These are phyloP conservation scores for Smithornis capensis DNA, from an alignment of 2,113 vertebrate species.

Conservation along the genomic window DNA sequence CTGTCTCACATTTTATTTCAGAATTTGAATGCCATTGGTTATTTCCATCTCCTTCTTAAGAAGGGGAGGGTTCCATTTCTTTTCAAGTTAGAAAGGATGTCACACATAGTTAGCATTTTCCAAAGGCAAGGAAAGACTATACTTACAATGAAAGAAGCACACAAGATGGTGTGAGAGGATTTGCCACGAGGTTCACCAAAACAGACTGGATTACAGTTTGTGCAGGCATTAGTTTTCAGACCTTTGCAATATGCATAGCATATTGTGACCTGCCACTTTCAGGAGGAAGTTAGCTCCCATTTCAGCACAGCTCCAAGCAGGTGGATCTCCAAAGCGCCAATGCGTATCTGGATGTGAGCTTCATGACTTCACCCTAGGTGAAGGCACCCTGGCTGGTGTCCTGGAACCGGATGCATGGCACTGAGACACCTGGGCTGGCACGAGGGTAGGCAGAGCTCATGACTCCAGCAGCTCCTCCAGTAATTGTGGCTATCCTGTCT, in stretches of 20 bases:
- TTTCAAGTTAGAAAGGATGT: not conserved
- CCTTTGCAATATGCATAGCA: conserved; percentile 57
- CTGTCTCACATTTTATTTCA: not conserved
- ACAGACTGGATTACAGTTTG: conserved; percentile 11
- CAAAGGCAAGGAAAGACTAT: conserved; percentile 38
- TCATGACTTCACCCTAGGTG: not conserved
- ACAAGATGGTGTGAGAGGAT: not conserved
- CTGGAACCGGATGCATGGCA: rapidly evolving
- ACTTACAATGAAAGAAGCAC: not conserved
- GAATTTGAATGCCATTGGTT: not conserved
- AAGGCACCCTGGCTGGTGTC: not conserved
- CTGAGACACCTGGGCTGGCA: not conserved
- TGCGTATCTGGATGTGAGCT: rapidly evolving
- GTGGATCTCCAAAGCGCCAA: not conserved
- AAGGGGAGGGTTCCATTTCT: not conserved
- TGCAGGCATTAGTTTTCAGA: conserved; percentile 38
- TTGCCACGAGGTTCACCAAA: not conserved
- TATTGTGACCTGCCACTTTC: not conserved
- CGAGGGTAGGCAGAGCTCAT: not conserved
- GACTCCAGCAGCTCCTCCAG: not conserved
- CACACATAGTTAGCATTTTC: conserved; percentile 27
- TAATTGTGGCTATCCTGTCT: not conserved
- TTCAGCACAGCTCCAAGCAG: not conserved
- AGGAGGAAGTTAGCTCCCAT: not conserved
- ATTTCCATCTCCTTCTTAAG: not conserved